Conservation (phyloP, 2,797 vertebrate species). For the Buceros bicornis region DNA sequence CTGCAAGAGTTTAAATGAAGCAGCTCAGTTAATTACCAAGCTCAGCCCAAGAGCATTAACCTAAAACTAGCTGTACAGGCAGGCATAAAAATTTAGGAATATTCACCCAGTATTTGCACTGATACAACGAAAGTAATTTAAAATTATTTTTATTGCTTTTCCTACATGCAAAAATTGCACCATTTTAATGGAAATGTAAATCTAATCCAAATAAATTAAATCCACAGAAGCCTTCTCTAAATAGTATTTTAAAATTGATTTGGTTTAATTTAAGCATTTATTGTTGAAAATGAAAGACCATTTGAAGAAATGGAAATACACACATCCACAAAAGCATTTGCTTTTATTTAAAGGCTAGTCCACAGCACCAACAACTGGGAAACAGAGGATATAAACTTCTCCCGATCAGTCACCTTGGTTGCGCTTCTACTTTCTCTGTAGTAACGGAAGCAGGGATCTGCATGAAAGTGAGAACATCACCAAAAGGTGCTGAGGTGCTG, state of each 20-base stretch:
- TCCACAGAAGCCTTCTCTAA: not conserved
- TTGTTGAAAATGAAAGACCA: not conserved
- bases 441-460: not conserved
- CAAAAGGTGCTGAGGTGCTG: not conserved
- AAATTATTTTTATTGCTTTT: not conserved
- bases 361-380: not conserved
- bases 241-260: not conserved
- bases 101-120: not conserved
- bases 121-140: not conserved
- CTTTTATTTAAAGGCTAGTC: not conserved
- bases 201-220: not conserved
- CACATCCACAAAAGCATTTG: not conserved
- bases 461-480: not conserved
- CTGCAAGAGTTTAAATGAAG: conserved; percentile 10
- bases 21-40: not conserved
- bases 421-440: not conserved
- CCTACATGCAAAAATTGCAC: not conserved
- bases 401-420: not conserved
- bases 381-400: not conserved
- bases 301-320: not conserved
- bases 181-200: not conserved
- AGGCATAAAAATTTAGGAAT: not conserved
- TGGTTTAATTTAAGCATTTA: not conserved
- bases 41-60: not conserved
- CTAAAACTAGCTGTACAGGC: not conserved